Conservation (phyloP, 2,797 vertebrate genomes). For the Chloroceryle amazona region DNA sequence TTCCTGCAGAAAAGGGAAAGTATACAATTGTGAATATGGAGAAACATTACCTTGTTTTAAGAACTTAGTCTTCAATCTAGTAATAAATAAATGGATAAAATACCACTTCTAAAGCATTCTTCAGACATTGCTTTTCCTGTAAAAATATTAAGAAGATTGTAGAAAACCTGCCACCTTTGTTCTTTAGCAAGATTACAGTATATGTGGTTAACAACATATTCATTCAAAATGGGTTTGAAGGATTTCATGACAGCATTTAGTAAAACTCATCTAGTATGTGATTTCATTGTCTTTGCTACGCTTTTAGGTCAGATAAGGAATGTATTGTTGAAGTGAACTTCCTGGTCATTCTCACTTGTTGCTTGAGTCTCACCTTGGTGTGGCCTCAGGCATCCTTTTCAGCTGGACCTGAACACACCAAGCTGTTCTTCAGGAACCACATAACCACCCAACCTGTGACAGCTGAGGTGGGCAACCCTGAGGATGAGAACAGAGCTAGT, state of each 20-base stretch:
- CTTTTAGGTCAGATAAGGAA: neutral
- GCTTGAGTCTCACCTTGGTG: rapidly evolving
- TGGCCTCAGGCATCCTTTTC: neutral
- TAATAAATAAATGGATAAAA: neutral
- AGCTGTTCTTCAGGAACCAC: neutral
- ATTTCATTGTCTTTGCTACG: neutral
- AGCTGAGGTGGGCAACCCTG: neutral
- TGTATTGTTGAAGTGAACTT: neutral
- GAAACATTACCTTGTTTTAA: neutral
- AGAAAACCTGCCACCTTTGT: rapidly evolving
- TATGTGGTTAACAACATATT: neutral
- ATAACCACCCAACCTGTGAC: neutral
- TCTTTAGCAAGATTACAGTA: neutral
- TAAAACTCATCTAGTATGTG: neutral
- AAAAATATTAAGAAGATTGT: neutral
- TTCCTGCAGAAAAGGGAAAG: neutral
- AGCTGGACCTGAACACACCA: neutral
- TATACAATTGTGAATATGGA: neutral
- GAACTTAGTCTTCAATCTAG: neutral
- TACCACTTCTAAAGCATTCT: neutral
- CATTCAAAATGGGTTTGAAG: neutral
- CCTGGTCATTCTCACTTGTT: neutral
- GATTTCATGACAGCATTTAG: neutral
- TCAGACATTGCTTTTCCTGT: neutral
- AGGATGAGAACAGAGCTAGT: neutral